Evolutionary conservation across 2,888 invertebrate species (phyloP).

Genomic region (Nomada lathburiana): DNA sequence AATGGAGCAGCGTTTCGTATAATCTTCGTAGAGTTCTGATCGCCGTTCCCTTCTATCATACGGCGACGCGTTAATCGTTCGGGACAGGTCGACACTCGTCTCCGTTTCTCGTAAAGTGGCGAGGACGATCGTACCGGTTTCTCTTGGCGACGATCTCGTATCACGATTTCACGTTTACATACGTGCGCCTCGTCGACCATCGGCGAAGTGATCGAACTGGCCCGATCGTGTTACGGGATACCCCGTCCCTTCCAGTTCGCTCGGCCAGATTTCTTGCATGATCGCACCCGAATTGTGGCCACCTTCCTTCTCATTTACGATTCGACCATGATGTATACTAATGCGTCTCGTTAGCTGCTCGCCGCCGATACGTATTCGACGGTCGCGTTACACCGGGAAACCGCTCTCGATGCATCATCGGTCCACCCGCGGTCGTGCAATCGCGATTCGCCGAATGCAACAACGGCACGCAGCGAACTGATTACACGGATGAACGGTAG

Average conservation of each 20-base stretch:
- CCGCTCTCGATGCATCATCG: conserved; percentile 8
- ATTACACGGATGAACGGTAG: background rate
- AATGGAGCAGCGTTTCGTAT: background rate
- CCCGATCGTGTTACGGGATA: conserved; percentile 78
- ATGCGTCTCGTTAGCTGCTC: conserved; percentile 47
- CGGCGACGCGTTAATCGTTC: conserved; percentile 80
- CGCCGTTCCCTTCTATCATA: conserved; percentile 70
- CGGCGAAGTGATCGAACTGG: conserved; percentile 68
- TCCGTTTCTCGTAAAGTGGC: conserved; percentile 59
- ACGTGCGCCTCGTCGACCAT: conserved; percentile 61
- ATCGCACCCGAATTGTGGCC: conserved; percentile 76
- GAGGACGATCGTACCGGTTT: conserved; percentile 69
- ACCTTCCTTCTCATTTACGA: conserved; percentile 52
- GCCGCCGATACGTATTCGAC: conserved; percentile 33
- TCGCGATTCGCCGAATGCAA: background rate
- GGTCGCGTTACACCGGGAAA: conserved; percentile 29
- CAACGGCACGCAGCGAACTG: background rate
- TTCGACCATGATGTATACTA: conserved; percentile 30
- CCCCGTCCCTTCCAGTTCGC: conserved; percentile 81
- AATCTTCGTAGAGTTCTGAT: conserved; percentile 49
- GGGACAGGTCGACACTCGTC: conserved; percentile 80
- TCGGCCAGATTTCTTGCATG: conserved; percentile 80
- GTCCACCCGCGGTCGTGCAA: background rate
- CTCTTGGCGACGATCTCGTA: conserved; percentile 59
- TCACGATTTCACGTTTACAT: conserved; percentile 78